phyloP scores from a whole-genome alignment of 2,797 vertebrate genomes.

The Morelia viridis region DNA sequence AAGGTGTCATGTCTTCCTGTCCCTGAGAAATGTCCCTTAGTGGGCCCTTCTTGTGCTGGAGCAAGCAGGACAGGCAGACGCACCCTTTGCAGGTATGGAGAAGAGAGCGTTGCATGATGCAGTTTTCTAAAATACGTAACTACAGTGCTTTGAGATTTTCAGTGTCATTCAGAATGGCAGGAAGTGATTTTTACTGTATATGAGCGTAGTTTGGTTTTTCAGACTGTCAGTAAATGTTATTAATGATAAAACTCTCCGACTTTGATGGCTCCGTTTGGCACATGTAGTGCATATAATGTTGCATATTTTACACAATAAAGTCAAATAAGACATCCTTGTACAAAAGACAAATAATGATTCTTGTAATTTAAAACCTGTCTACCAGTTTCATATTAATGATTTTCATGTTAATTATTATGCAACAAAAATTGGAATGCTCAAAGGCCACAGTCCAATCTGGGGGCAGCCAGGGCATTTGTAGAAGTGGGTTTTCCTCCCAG shows the following conservation, averaged over 20 bases:
- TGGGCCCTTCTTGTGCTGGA: no score
- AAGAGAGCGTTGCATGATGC: no score
- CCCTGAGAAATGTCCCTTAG: no score
- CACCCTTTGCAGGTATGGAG: no score
- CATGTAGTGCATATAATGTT: not conserved
- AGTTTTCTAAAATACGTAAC: no score
- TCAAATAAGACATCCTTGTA: not conserved
- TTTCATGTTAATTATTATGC: not conserved
- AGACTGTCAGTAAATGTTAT: not conserved
- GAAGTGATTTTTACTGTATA: not conserved
- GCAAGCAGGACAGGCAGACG: no score
- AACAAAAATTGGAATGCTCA: not conserved
- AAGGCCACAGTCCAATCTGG: not conserved
- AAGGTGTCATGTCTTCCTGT: no score
- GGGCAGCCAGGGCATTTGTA: not conserved
- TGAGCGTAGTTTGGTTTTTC: not conserved
- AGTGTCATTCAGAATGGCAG: no score
- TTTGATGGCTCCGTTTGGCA: not conserved
- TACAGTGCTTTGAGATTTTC: no score
- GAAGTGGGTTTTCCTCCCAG: not conserved
- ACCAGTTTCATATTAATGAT: not conserved
- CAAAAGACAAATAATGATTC: not conserved
- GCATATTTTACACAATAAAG: not conserved
- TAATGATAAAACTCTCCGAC: not conserved
- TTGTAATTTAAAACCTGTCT: not conserved